These are phyloP conservation scores for Polydrusus cervinus DNA, from an alignment of 2,888 invertebrate species.

Conservation along the genomic window DNA sequence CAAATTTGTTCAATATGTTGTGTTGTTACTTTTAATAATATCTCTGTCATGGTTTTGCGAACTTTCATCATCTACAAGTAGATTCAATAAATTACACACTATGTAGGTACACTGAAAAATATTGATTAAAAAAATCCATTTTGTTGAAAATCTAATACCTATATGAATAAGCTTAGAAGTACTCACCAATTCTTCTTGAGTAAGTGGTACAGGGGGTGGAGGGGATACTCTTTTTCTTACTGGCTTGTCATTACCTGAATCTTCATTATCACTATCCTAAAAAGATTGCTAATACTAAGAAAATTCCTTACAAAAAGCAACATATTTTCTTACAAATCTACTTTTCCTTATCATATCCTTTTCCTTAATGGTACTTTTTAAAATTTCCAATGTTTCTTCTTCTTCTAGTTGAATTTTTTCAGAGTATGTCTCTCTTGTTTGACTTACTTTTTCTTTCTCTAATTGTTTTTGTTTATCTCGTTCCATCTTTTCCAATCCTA, in stretches of 20 bases:
- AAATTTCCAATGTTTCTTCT: conserved; percentile 72
- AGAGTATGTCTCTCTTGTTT: conserved; percentile 77
- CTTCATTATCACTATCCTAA: conserved; percentile 70
- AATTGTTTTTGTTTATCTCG: conserved; percentile 91
- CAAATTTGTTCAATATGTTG: conserved; percentile 90
- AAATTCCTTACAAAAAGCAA: neutral
- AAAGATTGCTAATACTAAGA: conserved; percentile 28
- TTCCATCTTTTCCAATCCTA: conserved; percentile 98
- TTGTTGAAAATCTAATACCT: no score
- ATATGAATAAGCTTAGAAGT: neutral
- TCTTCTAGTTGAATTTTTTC: conserved; percentile 74
- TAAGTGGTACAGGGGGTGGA: conserved; percentile 60
- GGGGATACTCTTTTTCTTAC: conserved; percentile 63
- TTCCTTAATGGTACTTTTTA: conserved; percentile 68
- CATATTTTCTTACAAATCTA: conserved; percentile 75
- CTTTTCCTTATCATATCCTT: conserved; percentile 73
- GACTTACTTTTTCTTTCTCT: conserved; percentile 83
- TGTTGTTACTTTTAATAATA: conserved; percentile 94
- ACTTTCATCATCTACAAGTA: conserved; percentile 87
- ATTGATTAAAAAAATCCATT: no score
- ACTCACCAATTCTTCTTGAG: conserved; percentile 77
- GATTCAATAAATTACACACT: no score
- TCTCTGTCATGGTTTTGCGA: conserved; percentile 91
- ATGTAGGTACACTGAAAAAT: no score
- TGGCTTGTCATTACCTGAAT: conserved; percentile 72